Evolutionary conservation across 2,888 invertebrate species (phyloP).

Genomic region (Morpho achilles): DNA sequence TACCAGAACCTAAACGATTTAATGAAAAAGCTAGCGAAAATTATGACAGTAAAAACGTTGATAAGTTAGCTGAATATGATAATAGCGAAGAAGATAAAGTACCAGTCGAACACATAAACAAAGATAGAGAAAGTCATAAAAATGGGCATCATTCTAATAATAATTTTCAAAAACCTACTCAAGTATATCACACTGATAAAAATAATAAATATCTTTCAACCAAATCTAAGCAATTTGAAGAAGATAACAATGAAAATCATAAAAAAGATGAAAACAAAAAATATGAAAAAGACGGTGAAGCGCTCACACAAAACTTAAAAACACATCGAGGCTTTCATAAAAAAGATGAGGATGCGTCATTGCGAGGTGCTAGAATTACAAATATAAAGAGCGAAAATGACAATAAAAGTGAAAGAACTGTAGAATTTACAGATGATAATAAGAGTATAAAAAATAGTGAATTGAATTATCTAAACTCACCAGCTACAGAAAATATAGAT

Average conservation of each 20-base stretch:
- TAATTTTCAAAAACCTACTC: neutral
- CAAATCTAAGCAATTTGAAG: neutral
- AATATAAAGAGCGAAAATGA: neutral
- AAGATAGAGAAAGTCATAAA: slow-evolving; percentile 12
- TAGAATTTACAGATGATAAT: slow-evolving; percentile 1
- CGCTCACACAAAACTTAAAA: neutral
- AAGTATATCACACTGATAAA: slow-evolving; percentile 3
- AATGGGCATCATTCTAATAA: neutral
- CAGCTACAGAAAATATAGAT: neutral
- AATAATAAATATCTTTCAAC: slow-evolving; percentile 3
- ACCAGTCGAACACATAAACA: slow-evolving; percentile 22
- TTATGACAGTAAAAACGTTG: neutral
- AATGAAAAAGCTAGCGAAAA: slow-evolving; percentile 3
- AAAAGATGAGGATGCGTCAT: neutral
- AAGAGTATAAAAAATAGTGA: neutral
- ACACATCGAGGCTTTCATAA: neutral
- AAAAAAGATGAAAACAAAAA: neutral
- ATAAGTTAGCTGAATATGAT: neutral
- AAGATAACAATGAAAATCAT: neutral
- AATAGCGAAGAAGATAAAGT: neutral
- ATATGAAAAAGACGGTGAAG: neutral
- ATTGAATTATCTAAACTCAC: neutral
- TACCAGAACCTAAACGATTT: neutral
- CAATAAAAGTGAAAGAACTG: neutral
- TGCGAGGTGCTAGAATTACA: neutral